Percentiles rank a stretch among this genome's conserved stretches.
These are phyloP conservation scores for Muscidifurax raptorellus DNA, from an alignment of 1,140 invertebrate genomes.

Conservation along the genomic window DNA sequence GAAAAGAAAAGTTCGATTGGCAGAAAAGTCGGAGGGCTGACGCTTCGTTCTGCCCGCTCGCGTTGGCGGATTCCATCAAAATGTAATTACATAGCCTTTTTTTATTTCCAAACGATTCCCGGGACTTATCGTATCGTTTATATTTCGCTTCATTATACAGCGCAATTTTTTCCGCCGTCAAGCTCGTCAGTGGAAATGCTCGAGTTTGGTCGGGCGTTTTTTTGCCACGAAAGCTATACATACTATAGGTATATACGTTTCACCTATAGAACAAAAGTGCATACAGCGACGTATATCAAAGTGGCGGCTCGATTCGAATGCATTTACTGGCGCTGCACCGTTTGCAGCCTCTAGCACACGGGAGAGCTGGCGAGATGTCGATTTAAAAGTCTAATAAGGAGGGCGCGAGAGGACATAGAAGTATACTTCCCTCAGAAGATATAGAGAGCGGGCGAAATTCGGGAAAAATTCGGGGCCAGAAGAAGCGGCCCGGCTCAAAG, in stretches of 20 bases:
- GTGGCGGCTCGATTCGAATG: neutral
- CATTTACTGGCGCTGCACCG: neutral
- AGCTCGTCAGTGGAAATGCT: neutral
- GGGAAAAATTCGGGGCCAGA: neutral
- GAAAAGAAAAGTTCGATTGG: constrained; percentile 27
- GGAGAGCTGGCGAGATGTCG: constrained; percentile 41
- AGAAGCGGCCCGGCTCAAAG: constrained; percentile 55
- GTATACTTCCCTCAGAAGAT: too few species aligned
- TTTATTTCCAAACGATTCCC: neutral
- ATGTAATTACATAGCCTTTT: constrained; percentile 41
- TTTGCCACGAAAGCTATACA: neutral
- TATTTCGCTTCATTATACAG: neutral
- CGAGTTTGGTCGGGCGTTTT: neutral
- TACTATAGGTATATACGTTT: too few species aligned
- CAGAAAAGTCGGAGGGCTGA: neutral
- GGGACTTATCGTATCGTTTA: neutral
- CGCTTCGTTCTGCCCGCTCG: neutral
- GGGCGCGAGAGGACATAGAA: neutral
- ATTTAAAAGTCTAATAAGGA: constrained; percentile 65
- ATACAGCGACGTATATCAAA: too few species aligned
- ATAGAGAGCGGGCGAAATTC: neutral
- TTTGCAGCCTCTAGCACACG: too few species aligned
- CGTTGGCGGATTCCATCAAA: neutral
- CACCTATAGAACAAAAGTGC: too few species aligned
- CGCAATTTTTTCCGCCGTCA: neutral